These are phyloP conservation scores for Spermophilus dauricus DNA, from an alignment of 2,113 vertebrate species.

Conservation along the genomic window DNA sequence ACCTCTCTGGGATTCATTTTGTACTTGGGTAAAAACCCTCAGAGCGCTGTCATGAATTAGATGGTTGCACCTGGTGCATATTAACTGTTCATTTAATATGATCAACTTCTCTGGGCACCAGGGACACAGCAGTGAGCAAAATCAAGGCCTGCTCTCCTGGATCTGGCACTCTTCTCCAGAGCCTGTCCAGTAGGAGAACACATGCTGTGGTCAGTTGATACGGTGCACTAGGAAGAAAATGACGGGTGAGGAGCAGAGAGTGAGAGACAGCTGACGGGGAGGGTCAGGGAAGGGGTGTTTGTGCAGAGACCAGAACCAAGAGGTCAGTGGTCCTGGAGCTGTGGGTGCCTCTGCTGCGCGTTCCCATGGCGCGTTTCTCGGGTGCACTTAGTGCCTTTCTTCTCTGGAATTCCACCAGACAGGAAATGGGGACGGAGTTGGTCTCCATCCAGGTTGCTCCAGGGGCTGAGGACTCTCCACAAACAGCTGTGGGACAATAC, in stretches of 20 bases:
- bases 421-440: not conserved
- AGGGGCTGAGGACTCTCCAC: not conserved
- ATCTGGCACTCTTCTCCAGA: not conserved
- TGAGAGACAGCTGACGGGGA: too few species aligned
- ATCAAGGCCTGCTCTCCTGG: not conserved
- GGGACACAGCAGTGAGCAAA: too few species aligned
- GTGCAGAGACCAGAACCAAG: not conserved
- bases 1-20: not conserved
- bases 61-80: too few species aligned
- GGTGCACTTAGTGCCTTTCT: not conserved
- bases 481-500: not conserved
- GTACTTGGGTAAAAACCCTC: not conserved
- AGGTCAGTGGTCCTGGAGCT: too few species aligned
- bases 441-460: not conserved
- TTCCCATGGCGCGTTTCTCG: not conserved
- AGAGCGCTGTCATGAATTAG: not conserved
- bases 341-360: not conserved
- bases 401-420: not conserved
- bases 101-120: too few species aligned
- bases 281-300: too few species aligned
- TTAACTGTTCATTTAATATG: too few species aligned
- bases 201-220: too few species aligned
- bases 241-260: too few species aligned
- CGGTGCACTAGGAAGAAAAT: too few species aligned
- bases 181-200: not conserved